These are phyloP conservation scores for Noctilio leporinus DNA, from an alignment of 2,113 vertebrate species.

Conservation along the genomic window DNA sequence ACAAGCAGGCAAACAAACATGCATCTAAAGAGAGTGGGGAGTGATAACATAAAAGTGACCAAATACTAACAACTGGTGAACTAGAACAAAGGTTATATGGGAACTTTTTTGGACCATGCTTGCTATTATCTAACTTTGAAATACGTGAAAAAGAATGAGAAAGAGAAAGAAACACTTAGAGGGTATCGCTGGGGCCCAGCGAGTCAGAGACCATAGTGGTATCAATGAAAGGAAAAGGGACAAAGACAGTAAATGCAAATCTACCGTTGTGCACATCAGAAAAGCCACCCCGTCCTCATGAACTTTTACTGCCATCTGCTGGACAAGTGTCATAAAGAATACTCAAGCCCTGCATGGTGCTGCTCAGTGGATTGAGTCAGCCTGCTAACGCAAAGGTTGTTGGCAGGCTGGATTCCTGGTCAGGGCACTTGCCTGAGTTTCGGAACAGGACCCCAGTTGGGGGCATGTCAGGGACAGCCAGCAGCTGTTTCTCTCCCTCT, in stretches of 20 bases:
- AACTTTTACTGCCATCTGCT: slow-evolving; percentile 29
- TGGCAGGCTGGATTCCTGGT: no score
- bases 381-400: no score
- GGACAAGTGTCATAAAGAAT: neutral
- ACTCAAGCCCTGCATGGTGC: neutral
- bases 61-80: neutral
- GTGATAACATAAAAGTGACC: neutral
- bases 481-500: no score
- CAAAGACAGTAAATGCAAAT: neutral
- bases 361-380: no score
- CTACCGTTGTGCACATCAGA: neutral
- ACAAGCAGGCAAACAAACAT: no score
- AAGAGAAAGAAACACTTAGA: neutral
- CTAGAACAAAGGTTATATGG: neutral
- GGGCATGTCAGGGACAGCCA: no score
- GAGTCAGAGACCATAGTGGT: neutral
- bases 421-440: no score
- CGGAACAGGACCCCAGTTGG: no score
- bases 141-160: neutral
- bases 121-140: neutral
- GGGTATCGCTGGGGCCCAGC: neutral
- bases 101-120: neutral
- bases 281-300: neutral
- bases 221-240: neutral
- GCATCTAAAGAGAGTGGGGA: neutral